Percentiles rank a stretch among this genome's conserved stretches.
Conservation (phyloP, 2,888 invertebrate species). For the Buathra laborator region DNA sequence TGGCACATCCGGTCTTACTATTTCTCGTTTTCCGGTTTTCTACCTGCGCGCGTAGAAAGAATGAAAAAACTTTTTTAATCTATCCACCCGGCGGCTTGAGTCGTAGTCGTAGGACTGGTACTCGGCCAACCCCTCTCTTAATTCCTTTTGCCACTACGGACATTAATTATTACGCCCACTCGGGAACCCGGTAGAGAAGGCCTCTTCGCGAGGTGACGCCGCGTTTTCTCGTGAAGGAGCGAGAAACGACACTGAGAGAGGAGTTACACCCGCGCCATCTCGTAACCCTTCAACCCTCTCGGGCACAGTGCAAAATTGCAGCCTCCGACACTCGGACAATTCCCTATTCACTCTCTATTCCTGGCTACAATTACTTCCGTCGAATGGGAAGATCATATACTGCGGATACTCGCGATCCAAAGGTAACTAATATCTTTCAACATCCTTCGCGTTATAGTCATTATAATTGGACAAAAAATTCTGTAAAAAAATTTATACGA, state of each 20-base stretch:
- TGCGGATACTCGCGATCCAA: background rate
- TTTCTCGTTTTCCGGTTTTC: slow-evolving; percentile 41
- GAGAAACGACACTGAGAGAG: slow-evolving; percentile 34
- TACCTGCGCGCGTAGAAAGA: slow-evolving; percentile 47
- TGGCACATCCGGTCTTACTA: slow-evolving; percentile 30
- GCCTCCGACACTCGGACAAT: background rate
- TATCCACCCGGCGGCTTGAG: slow-evolving; percentile 45
- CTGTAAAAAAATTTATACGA: too few species aligned
- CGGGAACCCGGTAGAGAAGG: slow-evolving; percentile 2
- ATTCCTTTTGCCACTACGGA: slow-evolving; percentile 52
- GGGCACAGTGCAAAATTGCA: slow-evolving; percentile 26
- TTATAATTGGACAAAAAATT: too few species aligned
- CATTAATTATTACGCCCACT: slow-evolving; percentile 63
- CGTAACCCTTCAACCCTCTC: slow-evolving; percentile 3
- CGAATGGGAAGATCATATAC: background rate
- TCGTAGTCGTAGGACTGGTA: slow-evolving; percentile 10
- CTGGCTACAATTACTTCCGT: slow-evolving; percentile 15
- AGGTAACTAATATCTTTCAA: background rate
- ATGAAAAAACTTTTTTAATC: slow-evolving; percentile 68
- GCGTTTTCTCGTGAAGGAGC: slow-evolving; percentile 16
- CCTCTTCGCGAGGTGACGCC: slow-evolving; percentile 33
- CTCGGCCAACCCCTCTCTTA: slow-evolving; percentile 29
- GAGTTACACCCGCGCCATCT: slow-evolving; percentile 24
- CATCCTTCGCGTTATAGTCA: background rate
- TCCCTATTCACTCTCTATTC: slow-evolving; percentile 10